Conservation (phyloP, 1,140 invertebrate species). For the Periplaneta americana region DNA sequence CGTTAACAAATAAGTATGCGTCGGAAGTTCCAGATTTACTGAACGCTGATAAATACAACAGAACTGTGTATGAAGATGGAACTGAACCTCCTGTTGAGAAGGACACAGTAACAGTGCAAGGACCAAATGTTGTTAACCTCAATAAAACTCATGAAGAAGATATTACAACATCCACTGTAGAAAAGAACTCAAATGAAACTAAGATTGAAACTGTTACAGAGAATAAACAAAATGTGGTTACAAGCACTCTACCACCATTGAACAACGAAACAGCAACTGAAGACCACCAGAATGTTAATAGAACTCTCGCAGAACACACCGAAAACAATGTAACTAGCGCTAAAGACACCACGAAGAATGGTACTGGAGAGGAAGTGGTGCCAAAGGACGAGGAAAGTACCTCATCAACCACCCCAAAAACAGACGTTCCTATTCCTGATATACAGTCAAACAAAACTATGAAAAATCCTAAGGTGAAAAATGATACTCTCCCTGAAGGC, state of each 20-base stretch:
- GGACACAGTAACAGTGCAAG: neutral
- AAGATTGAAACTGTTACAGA: neutral
- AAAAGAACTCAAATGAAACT: neutral
- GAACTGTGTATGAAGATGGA: neutral
- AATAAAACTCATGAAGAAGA: neutral
- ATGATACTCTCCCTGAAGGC: neutral
- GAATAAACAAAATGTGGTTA: too few relatives aligned
- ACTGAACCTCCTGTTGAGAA: neutral
- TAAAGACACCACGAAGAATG: neutral
- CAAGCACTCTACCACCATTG: neutral
- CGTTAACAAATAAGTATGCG: conserved; percentile 22
- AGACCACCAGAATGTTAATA: neutral
- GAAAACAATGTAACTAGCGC: neutral
- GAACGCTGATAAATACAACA: conserved; percentile 10
- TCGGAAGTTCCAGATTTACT: conserved; percentile 22
- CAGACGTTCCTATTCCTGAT: neutral
- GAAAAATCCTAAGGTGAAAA: neutral
- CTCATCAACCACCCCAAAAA: too few relatives aligned
- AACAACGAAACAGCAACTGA: neutral
- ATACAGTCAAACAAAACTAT: neutral
- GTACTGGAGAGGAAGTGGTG: too few relatives aligned
- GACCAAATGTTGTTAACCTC: neutral
- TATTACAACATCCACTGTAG: neutral
- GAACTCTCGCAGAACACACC: neutral
- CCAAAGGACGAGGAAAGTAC: too few relatives aligned